Evolutionary conservation across 2,888 invertebrate genomes (phyloP).

Genomic region (Scrobipalpa atriplicella): DNA sequence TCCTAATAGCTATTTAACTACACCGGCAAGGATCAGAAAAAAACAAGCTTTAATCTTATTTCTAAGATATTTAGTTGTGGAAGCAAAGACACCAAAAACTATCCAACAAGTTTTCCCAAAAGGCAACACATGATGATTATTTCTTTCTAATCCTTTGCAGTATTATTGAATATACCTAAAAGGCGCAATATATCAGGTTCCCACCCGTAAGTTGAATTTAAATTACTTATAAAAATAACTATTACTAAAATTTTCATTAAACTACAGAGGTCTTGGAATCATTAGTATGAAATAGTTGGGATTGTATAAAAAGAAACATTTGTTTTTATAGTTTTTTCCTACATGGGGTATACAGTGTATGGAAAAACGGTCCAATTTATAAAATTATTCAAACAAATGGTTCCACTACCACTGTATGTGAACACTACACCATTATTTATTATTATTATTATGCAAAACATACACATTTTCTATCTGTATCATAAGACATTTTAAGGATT

Average conservation of each 20-base stretch:
- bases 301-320: not conserved
- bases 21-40: not conserved
- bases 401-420: not conserved
- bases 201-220: not conserved
- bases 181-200: not conserved
- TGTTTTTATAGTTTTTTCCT: too few relatives aligned
- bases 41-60: not conserved
- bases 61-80: not conserved
- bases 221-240: not conserved
- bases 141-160: too few relatives aligned
- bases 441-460: not conserved
- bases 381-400: too few relatives aligned
- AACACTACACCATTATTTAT: not conserved
- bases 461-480: slow-evolving; percentile 36
- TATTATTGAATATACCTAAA: not conserved
- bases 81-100: not conserved
- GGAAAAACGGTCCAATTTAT: too few relatives aligned
- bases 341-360: too few relatives aligned
- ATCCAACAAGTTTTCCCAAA: too few relatives aligned
- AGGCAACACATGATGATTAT: too few relatives aligned
- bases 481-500: slow-evolving; percentile 39
- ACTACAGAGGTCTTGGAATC: too few relatives aligned
- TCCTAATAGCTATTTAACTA: too few relatives aligned
- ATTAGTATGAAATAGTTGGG: not conserved
- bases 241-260: not conserved